Evolutionary conservation across 2,113 vertebrate genomes (phyloP), one percentile per base, ranked within the genome.

Genomic region (Carassius auratus): DNA sequence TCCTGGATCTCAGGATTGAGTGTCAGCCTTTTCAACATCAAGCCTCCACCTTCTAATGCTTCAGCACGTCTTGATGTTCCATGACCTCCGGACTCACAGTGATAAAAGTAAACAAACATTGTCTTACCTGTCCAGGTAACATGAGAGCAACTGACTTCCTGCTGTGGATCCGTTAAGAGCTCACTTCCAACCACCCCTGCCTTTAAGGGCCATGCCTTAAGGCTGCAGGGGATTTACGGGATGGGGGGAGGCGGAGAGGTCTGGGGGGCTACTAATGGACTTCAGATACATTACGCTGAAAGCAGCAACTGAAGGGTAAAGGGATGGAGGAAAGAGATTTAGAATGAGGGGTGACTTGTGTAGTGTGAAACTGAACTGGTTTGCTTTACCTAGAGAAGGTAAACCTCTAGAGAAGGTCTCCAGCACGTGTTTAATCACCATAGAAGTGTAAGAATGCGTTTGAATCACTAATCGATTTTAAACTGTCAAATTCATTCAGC

Each of bases 111-210:
- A 95, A 94, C 92, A 95, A 95, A 95, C 93, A 95, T 84, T 79
- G 88, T 89, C 91, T 94, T 93, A 95, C 93, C 94, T 95, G 92
- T 85, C 48, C 89, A 93, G 92, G 95, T 95, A 95, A 95, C 91
- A 86, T 85, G 93, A 95, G 91, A 93, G 61, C 71, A 55, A 68
- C 66, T 78, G 45, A 88, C 87, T 93, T 94, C 94, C 93, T 91
- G 73, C 62, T 84, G 33, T 71, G 61, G 81, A 80, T 85, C 88
- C 88, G 52, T 80, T 88, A 90, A 92, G 88, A 83, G 84, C 88
- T 86, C 79, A 85, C 1, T 59, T 57, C 10, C 38, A 90, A 52
- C 30, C 88, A 73, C 76, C 86, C 74, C 74, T 80, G 82, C 90
- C 91, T 89, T 87, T 76, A 88, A 55, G 84, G 68, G 74, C 52